Conservation (phyloP, 2,797 vertebrate species). For the Petrocephalus schoutedeni region DNA sequence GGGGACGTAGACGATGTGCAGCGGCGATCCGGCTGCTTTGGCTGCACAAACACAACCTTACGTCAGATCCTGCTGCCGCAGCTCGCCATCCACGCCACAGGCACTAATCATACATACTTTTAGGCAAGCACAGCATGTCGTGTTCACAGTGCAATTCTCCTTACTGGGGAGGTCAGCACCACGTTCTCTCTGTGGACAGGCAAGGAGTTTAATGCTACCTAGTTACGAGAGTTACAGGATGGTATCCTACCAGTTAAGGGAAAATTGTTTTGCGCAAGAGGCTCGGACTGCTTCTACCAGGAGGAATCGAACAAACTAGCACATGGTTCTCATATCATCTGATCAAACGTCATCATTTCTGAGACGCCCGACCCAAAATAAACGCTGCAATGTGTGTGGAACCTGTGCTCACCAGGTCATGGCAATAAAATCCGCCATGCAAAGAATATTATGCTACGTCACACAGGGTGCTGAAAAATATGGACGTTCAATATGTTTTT, state of each 20-base stretch:
- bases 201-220: not conserved
- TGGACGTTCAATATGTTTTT: not conserved
- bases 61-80: not conserved
- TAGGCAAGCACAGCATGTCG: not conserved
- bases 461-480: not conserved
- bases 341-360: not conserved
- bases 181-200: not conserved
- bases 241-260: not conserved
- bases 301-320: not conserved
- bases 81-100: not conserved
- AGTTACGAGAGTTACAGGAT: not conserved
- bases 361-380: not conserved
- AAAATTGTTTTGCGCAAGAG: not conserved
- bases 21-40: slow-evolving; percentile 67
- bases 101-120: not conserved
- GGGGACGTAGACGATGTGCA: slow-evolving; percentile 90
- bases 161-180: not conserved
- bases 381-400: not conserved
- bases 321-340: not conserved
- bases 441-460: not conserved
- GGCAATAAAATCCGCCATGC: not conserved
- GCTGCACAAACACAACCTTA: slow-evolving; percentile 54
- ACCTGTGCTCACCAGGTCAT: not conserved
- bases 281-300: not conserved
- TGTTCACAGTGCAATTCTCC: not conserved